Base-by-base conservation (phyloP, 2,888 invertebrate species). In the Morpho achilles region DNA sequence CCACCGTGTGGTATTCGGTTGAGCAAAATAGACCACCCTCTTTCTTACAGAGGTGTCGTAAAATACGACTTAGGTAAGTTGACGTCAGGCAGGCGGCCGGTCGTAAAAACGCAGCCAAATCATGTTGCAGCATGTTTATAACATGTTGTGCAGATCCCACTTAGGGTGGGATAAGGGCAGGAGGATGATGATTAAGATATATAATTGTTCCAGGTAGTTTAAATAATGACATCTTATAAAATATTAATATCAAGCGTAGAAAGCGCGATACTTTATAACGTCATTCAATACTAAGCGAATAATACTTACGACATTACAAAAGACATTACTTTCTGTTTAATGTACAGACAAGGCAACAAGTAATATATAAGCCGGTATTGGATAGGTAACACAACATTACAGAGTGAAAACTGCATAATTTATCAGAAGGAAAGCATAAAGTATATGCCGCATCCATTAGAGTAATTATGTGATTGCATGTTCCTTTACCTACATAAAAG, bases 271-370 rank as follows among this genome's bases (percentile, higher is more conserved):
- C 42, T 42, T 54, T 48, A 48, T 42, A 54, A 54, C 16, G 54
- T 48, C 41, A 54, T 54, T 54, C 47, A 42, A 48, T 48, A 48
- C 54, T 22, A 45, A 40, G 54, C 42, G 39, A 54, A 54, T 54
- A 54, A 47, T 54, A 54, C 41, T 54, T 10, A 54, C 47, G 54
- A 42, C 10, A 42, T 48, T 54, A 54, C 54, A 42, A 54, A 48
- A 32, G 47, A 54, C 48, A 48, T 48, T 48, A 54, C 47, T 48
- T 48, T 54, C 10, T 10, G 40, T 22, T 48, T 54, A 23, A 54
- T 54, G 54, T 48, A 48, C 54, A 48, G 23, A 54, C 54, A 48
- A 54, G 54, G 42, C 54, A 54, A 54, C 42, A 23, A 8, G 53
- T 48, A 7, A 42, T 54, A 54, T 48, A 54, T 41, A 47, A 54